Conservation (phyloP, 1,140 invertebrate genomes). For the Drosophila chauvacae region DNA sequence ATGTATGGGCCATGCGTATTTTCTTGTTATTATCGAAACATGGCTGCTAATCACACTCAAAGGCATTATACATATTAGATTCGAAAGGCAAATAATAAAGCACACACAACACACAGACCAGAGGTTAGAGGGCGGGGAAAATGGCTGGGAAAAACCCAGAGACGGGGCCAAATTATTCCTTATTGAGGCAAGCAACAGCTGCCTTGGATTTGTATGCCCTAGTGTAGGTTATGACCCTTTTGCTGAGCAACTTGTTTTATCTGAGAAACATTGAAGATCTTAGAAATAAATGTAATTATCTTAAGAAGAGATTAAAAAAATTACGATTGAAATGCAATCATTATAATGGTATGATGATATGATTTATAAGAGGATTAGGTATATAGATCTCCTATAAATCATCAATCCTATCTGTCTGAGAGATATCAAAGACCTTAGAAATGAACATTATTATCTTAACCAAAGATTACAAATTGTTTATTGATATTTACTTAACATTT, state of each 20-base stretch:
- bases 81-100: conserved; percentile 58
- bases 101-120: conserved; percentile 18
- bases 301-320: not conserved
- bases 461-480: no score
- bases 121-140: not conserved
- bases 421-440: no score
- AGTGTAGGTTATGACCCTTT: not conserved
- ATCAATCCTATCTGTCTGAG: no score
- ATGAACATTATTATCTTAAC: no score
- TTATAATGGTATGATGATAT: not conserved
- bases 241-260: not conserved
- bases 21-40: conserved; percentile 49
- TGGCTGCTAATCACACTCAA: conserved; percentile 67
- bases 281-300: not conserved
- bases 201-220: conserved; percentile 17
- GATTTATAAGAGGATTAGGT: no score
- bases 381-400: no score
- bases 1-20: conserved; percentile 7
- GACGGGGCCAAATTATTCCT: conserved; percentile 45
- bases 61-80: conserved; percentile 62
- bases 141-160: conserved; percentile 9
- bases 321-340: not conserved
- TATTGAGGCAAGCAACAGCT: conserved; percentile 60
- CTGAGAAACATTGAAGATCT: not conserved
- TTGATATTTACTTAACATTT: no score